Conservation (phyloP, 2,113 vertebrate genomes). For the Pluvialis apricaria region DNA sequence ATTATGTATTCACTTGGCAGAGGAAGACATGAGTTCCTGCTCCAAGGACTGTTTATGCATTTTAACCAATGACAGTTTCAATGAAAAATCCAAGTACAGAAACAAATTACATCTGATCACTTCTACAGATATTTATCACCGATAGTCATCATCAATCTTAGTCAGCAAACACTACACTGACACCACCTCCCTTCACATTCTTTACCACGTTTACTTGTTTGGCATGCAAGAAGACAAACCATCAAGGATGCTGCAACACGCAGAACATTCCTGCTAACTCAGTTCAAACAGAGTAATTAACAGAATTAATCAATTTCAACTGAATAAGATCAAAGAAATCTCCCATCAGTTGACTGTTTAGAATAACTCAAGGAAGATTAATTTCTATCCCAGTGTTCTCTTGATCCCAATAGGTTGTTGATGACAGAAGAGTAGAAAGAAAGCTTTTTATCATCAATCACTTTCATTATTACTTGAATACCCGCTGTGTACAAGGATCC, state of each 20-base stretch:
- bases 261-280: slow-evolving; percentile 51
- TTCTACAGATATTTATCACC: slow-evolving; percentile 4
- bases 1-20: neutral
- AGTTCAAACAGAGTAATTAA: slow-evolving; percentile 61
- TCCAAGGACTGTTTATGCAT: neutral
- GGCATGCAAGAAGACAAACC: neutral
- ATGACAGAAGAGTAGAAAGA: slow-evolving; percentile 19
- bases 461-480: neutral
- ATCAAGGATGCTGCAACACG: neutral
- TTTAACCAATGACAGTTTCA: slow-evolving; percentile 2
- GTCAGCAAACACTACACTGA: neutral
- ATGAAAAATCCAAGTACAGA: neutral
- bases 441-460: slow-evolving; percentile 46
- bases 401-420: slow-evolving; percentile 42
- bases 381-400: slow-evolving; percentile 39
- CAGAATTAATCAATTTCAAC: slow-evolving; percentile 52
- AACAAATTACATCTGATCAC: slow-evolving; percentile 15
- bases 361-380: slow-evolving; percentile 48
- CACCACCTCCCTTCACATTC: neutral
- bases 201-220: slow-evolving; percentile 2
- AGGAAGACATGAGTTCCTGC: neutral
- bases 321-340: slow-evolving; percentile 59
- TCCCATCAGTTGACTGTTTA: slow-evolving; percentile 30
- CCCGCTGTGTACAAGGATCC: neutral
- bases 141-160: neutral